Evolutionary conservation across 2,113 vertebrate species (phyloP).

Genomic region (Carlito syrichta): DNA sequence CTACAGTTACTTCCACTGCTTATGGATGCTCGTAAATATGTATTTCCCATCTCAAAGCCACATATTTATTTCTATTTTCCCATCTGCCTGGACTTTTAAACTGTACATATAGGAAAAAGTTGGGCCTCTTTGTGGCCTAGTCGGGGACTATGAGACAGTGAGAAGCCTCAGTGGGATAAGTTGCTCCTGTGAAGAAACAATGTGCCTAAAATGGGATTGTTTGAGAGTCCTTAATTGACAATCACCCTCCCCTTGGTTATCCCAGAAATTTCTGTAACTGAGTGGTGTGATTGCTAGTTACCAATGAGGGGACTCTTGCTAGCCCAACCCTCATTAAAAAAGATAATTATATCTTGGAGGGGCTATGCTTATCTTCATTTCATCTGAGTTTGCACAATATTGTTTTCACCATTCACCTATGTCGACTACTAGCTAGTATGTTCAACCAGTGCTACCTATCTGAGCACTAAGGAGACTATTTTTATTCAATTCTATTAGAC

Average conservation of each 20-base stretch:
- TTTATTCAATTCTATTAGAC: neutral
- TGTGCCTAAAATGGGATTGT: neutral
- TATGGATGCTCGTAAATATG: neutral
- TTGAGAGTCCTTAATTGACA: neutral
- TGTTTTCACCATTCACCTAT: neutral
- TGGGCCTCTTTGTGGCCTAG: neutral
- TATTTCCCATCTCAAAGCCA: neutral
- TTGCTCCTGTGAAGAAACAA: neutral
- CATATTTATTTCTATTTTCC: neutral
- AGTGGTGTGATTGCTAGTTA: neutral
- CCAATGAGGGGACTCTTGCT: neutral
- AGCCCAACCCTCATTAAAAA: neutral
- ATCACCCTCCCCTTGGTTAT: neutral
- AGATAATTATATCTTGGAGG: neutral
- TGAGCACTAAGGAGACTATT: neutral
- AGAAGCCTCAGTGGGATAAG: neutral
- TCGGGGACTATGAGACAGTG: neutral
- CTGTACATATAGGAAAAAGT: neutral
- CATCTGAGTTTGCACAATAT: neutral
- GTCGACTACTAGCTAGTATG: neutral
- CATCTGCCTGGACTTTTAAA: neutral
- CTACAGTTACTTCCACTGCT: neutral
- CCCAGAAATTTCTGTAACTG: constrained; percentile 7
- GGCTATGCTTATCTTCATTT: neutral
- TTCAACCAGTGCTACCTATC: neutral